Evolutionary conservation across 2,888 invertebrate species (phyloP), one percentile per base, ranked within the genome.

Genomic region (Cataglyphis livida): DNA sequence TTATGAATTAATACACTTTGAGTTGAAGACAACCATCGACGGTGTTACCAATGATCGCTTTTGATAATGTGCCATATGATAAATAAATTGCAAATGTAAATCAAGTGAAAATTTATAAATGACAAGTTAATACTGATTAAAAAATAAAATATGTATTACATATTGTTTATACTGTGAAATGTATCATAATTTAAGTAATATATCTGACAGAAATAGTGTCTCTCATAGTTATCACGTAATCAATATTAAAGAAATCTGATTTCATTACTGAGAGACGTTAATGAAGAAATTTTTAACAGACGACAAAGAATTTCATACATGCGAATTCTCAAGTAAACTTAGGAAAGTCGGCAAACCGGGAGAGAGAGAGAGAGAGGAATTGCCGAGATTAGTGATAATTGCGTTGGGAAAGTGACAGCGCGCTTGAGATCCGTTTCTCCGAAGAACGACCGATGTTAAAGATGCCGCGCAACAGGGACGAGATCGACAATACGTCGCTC

Each of bases 391-490:
- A 41, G 54, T 68, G 66, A 51, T 68, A 76, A 76, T 76, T 76
- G 28, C 54, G 9, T 66, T 44, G 44, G 41, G 38, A 71, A 76
- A 76, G 65, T 38, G 65, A 73, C 59, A 65, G 32, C 66, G 78
- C 25, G 59, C 78, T 66, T 48, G 48, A 78, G 61, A 78, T 10
- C 3, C 25, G 61, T 35, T 51, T 66, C 76, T 51, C 6, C 18
- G 25, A 51, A 51, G 44, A 51, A n/a, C 51, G 10, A 74, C 18
- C 38, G 21, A 64, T 62, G 25, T 28, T 32, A 3, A 59, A 83
- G 82, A 89, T 88, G 89, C 83, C 89, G 38, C 82, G 85, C 12
- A 84, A 70, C 84, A 88, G 85, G 68, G 87, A 87, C 70, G 64
- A 62, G 41, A 35, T 61, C 78, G 88, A 83, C 84, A 84, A 85